Evolutionary conservation across 1,140 invertebrate genomes (phyloP), one percentile per base, ranked within the genome.

Genomic region (Lordiphosa stackelbergi): DNA sequence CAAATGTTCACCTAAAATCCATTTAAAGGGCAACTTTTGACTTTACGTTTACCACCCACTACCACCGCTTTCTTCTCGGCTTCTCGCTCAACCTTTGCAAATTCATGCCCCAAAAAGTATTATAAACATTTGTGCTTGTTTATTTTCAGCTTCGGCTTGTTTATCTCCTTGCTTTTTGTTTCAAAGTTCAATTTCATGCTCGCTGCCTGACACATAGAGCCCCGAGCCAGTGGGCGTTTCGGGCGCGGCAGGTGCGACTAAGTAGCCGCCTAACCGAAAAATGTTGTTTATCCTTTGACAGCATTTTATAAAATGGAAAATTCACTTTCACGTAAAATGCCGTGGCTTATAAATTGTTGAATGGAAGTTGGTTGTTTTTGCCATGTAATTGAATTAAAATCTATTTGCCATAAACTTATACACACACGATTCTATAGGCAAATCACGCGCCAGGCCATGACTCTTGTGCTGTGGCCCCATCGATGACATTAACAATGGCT

Each of bases 401-500:
- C 69, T 56, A 72, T 60, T 73, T 66, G 48, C 40, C 53, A 62
- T 64, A 56, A 49, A 62, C 16, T 31, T 40, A 42, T 53, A 47
- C 37, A 11, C 40, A 16, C 31, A 12, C 16, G 13, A 34, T 35
- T 66, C 71, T 74, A 81, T 71, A 59, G 58, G 57, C 75, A 60
- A 68, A 81, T 81, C 71, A 81, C 61, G 72, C 61, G 56, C 46
- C 69, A 41, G 36, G 43, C 60, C 73, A 61, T 53, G 54, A 46
- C 52, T 45, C 52, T 66, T 53, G 31, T 5, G 46, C 42, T 40
- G 24, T 31, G 28, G 63, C 47, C 58, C 36, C 63, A 68, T 52
- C 66, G 56, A 48, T 69, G 65, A 69, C 65, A 69, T 69, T 69
- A 79, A 81, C 77, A 81, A 79, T 81, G 74, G 62, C 74, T 71